Evolutionary conservation across 1,140 invertebrate genomes (phyloP), one percentile per base, ranked within the genome.

Genomic region (Leguminivora glycinivorella): DNA sequence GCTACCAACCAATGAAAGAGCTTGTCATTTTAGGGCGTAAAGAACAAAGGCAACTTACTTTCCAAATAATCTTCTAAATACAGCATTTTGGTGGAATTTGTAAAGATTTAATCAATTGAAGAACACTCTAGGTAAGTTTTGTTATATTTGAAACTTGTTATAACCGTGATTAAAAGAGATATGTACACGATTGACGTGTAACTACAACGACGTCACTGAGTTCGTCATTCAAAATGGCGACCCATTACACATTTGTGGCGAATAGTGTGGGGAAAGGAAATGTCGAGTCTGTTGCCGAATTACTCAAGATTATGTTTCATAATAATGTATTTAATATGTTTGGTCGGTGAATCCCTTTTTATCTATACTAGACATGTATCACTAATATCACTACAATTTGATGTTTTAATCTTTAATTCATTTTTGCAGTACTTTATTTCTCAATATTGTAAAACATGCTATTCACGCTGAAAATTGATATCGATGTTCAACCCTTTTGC

Each of bases 31-130:
- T 77, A 77, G 75, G 69, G 58, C 12, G 67, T 66, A 29, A 68
- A 56, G 76, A 76, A 78, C 74, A 83, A 77, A 80, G 71, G 68
- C 56, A 60, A 95, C 96, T 95, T 95, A 98, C 97, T 98, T 95
- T 98, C 98, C 69, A 98, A 93, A 92, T 98, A 99, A 95, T 99
- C 98, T 92, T 98, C 98, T 74, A 99, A 93, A 90, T 98, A 98
- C 90, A 98, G 93, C 97, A 99, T 85, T 86, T 95, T 89, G 83
- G 89, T 91, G 69, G 86, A 87, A 86, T 75, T 70, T 75, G 56
- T 79, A 63, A 63, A 26, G 24, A 31, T 31, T 60, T 75, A 56
- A 19, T 31, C 34, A 56, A 73, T 71, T 68, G 72, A 74, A 70
- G 24, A 76, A 69, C 58, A 63, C 58, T 34, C 26, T 63, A n/a